Percentiles rank a stretch among this genome's conserved stretches.
Conservation (phyloP, 2,888 invertebrate species). For the Drosophila siamana region DNA sequence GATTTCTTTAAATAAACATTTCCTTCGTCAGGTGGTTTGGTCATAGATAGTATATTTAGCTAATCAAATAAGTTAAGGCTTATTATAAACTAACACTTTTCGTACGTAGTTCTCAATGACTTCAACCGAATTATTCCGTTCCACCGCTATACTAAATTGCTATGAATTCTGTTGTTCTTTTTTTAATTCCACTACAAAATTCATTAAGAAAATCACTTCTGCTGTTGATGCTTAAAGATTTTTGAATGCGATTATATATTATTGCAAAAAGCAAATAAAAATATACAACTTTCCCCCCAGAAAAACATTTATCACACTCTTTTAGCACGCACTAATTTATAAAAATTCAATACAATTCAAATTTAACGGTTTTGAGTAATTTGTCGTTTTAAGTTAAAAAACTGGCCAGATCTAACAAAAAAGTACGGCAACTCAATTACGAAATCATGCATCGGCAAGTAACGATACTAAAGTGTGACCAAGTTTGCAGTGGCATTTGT, state of each 20-base stretch:
- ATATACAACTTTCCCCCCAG: too few species aligned
- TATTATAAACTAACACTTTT: neutral
- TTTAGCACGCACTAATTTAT: too few species aligned
- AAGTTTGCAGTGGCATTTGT: neutral
- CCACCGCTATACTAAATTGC: neutral
- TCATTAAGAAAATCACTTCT: neutral
- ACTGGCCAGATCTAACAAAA: neutral
- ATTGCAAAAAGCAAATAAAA: too few species aligned
- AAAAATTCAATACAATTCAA: neutral
- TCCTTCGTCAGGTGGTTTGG: neutral
- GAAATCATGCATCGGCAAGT: slow-evolving; percentile 9
- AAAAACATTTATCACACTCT: too few species aligned
- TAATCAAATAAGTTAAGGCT: neutral
- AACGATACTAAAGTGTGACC: slow-evolving; percentile 1
- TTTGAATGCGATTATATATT: too few species aligned
- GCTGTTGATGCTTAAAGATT: neutral
- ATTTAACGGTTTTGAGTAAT: neutral
- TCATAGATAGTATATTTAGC: neutral
- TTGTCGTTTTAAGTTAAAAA: neutral
- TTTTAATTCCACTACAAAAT: too few species aligned
- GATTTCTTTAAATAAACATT: neutral
- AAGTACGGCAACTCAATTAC: neutral
- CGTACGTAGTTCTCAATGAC: neutral
- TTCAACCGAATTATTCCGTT: too few species aligned
- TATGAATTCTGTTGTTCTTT: too few species aligned